Conservation (phyloP, 2,888 invertebrate genomes). For the Nipponacmea schrenckii region DNA sequence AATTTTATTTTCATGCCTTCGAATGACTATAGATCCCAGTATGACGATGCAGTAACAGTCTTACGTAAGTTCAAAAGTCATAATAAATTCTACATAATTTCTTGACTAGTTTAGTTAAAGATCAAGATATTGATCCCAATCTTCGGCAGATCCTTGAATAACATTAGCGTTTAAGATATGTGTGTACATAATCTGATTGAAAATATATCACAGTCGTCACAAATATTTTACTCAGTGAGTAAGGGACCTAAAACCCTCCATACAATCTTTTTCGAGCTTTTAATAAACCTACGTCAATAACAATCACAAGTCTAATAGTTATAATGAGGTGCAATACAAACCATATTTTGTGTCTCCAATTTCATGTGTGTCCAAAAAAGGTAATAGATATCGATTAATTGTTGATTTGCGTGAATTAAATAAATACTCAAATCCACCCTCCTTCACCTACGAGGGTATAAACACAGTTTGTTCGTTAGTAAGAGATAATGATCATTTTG, state of each 20-base stretch:
- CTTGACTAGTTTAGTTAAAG: background rate
- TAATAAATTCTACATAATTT: background rate
- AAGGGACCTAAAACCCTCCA: no score
- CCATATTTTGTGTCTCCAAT: background rate
- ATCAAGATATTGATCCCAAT: no score
- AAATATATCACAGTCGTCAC: no score
- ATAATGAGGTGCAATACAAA: background rate
- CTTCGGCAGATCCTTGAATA: no score
- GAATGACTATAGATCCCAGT: background rate
- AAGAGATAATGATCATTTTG: background rate
- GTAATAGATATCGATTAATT: background rate
- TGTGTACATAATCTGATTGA: no score
- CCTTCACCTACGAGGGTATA: background rate
- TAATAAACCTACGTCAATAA: no score
- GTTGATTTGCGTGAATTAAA: background rate
- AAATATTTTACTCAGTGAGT: no score
- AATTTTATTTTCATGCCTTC: conserved; percentile 12
- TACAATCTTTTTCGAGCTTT: no score
- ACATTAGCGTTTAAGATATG: no score
- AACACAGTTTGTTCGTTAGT: background rate
- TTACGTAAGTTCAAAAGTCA: conserved; percentile 11
- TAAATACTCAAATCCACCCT: background rate
- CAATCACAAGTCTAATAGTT: no score
- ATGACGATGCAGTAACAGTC: conserved; percentile 1
- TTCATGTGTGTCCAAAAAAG: background rate